These are phyloP conservation scores for Trichomycterus rosablanca DNA, from an alignment of 2,113 vertebrate species.

Conservation along the genomic window DNA sequence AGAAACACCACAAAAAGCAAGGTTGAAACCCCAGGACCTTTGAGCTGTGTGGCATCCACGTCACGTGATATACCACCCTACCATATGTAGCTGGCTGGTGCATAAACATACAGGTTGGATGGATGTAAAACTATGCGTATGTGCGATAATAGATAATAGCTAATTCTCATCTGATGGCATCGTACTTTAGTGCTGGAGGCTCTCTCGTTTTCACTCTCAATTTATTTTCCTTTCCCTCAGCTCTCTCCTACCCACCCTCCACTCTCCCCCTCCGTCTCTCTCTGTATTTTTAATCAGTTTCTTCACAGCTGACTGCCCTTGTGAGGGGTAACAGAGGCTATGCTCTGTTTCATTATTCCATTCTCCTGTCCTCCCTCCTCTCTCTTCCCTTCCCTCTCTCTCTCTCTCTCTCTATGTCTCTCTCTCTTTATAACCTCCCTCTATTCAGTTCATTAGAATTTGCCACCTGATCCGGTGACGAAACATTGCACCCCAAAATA, in stretches of 20 bases:
- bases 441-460: slow-evolving; percentile 52
- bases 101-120: too few species aligned
- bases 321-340: slow-evolving; percentile 28
- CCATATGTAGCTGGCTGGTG: too few species aligned
- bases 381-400: slow-evolving; percentile 22
- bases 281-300: slow-evolving; percentile 43
- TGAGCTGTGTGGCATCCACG: too few species aligned
- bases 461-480: slow-evolving; percentile 59
- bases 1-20: too few species aligned
- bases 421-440: slow-evolving; percentile 30
- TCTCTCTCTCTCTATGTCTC: slow-evolving; percentile 43
- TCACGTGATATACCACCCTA: too few species aligned
- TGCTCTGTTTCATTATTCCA: slow-evolving; percentile 1
- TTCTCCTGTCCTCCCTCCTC: slow-evolving; percentile 39
- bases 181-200: slow-evolving; percentile 24
- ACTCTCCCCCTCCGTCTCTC: slow-evolving; percentile 5
- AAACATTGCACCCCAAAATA: slow-evolving; percentile 57
- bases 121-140: slow-evolving; percentile 3
- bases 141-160: slow-evolving; percentile 26
- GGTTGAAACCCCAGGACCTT: too few species aligned
- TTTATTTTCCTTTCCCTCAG: slow-evolving; percentile 9
- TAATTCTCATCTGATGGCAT: slow-evolving; percentile 35
- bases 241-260: background rate
- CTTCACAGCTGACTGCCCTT: slow-evolving; percentile 43
- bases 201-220: slow-evolving; percentile 20